Evolutionary conservation across 2,113 vertebrate species (phyloP).

Genomic region (Lonchura striata): DNA sequence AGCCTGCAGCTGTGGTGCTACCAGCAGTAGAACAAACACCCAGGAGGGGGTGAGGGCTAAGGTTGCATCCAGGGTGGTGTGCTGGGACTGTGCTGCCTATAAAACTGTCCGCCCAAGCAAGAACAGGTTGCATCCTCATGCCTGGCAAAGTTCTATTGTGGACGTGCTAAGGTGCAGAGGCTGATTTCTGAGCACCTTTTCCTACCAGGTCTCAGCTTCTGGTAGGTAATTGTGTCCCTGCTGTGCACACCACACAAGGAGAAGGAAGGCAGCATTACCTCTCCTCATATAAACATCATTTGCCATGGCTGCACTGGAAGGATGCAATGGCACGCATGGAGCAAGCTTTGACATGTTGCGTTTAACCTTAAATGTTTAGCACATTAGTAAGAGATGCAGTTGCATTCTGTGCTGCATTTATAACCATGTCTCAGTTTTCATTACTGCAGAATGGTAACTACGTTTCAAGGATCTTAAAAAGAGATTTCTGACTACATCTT

Average conservation of each 20-base stretch:
- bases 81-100: background rate
- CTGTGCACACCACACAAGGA: background rate
- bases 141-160: background rate
- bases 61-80: background rate
- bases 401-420: background rate
- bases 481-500: background rate
- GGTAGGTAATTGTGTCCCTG: background rate
- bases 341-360: background rate
- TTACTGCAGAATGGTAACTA: background rate
- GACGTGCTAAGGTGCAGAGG: background rate
- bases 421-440: background rate
- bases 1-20: fast-evolving
- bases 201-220: background rate
- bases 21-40: background rate
- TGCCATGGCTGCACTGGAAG: background rate
- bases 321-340: background rate
- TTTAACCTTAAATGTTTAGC: background rate
- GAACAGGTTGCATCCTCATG: fast-evolving
- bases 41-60: background rate
- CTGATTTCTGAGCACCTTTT: background rate
- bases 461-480: background rate
- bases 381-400: background rate
- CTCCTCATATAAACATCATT: background rate
- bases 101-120: background rate
- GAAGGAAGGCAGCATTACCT: background rate